Conservation (phyloP, 1,140 invertebrate species). For the Littorina saxatilis region DNA sequence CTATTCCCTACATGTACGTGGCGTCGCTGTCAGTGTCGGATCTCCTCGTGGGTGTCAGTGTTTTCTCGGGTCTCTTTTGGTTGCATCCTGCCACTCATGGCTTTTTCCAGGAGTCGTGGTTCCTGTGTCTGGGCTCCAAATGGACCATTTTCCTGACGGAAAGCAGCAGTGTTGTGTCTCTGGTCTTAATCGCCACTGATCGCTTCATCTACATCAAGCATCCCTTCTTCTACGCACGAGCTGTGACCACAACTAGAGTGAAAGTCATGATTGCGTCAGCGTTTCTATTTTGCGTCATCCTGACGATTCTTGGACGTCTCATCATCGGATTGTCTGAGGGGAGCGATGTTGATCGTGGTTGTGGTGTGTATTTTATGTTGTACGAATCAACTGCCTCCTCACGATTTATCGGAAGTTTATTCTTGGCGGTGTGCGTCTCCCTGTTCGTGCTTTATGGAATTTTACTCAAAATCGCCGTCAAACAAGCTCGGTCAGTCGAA, state of each 20-base stretch:
- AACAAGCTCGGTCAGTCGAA: too few relatives aligned
- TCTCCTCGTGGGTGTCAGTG: neutral
- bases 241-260: neutral
- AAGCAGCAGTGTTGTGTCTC: neutral
- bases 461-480: too few relatives aligned
- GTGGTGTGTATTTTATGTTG: neutral
- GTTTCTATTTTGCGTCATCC: neutral
- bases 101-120: neutral
- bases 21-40: neutral
- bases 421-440: neutral
- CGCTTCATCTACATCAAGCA: neutral
- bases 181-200: neutral
- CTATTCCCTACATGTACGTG: neutral
- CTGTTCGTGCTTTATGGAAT: too few relatives aligned
- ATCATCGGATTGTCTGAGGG: neutral
- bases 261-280: neutral
- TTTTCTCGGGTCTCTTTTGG: neutral
- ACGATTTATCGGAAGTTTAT: neutral
- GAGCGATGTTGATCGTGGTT: too few relatives aligned
- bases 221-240: neutral
- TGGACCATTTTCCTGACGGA: neutral
- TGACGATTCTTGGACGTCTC: neutral
- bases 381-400: neutral
- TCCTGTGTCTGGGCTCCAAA: neutral
- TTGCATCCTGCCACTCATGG: neutral